A percentile compares a stretch with the other conserved stretches of the same genome.
Conservation (phyloP, 2,888 invertebrate genomes). For the Dynastes hyllus region DNA sequence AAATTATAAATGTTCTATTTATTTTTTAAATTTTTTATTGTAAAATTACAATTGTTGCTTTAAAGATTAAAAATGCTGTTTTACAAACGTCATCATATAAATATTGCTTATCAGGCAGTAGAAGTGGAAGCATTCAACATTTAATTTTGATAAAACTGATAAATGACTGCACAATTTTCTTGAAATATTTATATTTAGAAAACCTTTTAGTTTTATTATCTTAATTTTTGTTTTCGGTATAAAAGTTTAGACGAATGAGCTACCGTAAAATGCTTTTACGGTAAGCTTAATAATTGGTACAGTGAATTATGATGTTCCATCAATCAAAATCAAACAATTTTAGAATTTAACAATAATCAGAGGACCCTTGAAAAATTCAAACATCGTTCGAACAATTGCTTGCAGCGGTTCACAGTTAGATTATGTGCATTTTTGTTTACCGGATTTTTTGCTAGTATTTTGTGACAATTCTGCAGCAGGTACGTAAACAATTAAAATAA, state of each 20-base stretch:
- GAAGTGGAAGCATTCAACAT: neutral
- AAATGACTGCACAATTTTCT: conserved; percentile 12
- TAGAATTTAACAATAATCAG: conserved; percentile 37
- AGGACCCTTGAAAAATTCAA: conserved; percentile 46
- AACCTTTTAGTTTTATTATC: too few relatives aligned
- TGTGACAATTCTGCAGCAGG: conserved; percentile 49
- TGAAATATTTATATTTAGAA: conserved; percentile 8
- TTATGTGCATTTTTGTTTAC: conserved; percentile 53
- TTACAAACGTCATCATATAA: too few relatives aligned
- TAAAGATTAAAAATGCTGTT: too few relatives aligned
- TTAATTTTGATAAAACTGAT: conserved; percentile 21
- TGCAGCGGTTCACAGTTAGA: conserved; percentile 44
- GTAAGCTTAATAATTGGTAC: neutral
- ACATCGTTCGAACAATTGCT: conserved; percentile 48
- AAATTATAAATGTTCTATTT: too few relatives aligned
- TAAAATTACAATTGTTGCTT: too few relatives aligned
- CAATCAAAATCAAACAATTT: conserved; percentile 13
- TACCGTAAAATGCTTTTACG: neutral
- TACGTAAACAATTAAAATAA: conserved; percentile 49
- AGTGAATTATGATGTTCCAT: neutral
- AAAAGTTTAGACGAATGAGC: neutral
- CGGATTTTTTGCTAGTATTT: conserved; percentile 52
- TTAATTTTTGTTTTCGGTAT: neutral
- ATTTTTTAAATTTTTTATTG: too few relatives aligned
- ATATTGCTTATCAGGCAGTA: too few relatives aligned